A percentile compares a stretch with the other conserved stretches of the same genome.
Evolutionary conservation across 1,140 invertebrate species (phyloP).

Genomic region (Meloidogyne floridensis): DNA sequence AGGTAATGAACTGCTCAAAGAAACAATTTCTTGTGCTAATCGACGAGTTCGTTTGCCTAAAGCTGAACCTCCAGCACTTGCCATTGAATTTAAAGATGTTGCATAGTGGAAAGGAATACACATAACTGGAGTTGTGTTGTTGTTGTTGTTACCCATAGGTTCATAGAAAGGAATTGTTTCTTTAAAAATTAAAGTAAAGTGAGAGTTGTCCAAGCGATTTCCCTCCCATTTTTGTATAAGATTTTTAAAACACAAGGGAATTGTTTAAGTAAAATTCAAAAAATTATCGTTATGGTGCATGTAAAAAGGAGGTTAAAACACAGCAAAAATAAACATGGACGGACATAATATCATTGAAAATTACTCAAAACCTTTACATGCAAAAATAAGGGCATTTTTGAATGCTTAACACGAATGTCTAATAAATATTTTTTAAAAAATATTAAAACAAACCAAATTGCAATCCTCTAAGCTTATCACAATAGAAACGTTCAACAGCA

Average conservation of each 20-base stretch:
- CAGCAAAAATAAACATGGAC: too few species aligned
- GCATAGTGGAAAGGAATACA: conserved; percentile 86
- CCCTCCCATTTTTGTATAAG: too few species aligned
- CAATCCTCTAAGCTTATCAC: conserved; percentile 18
- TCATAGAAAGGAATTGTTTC: conserved; percentile 40
- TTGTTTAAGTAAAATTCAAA: too few species aligned
- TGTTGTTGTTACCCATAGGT: not conserved
- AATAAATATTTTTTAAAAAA: not conserved
- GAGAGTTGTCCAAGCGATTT: too few species aligned
- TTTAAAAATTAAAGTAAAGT: conserved; percentile 19
- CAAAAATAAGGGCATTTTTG: too few species aligned
- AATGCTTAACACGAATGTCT: too few species aligned
- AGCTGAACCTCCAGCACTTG: conserved; percentile 78
- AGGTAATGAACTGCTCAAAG: conserved; percentile 84
- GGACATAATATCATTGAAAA: too few species aligned
- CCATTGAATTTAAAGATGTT: conserved; percentile 70
- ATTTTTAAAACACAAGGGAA: too few species aligned
- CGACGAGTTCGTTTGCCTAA: conserved; percentile 84
- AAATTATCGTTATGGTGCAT: too few species aligned
- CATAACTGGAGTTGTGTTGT: conserved; percentile 20
- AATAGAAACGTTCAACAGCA: conserved; percentile 19
- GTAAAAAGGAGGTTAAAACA: too few species aligned
- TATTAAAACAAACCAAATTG: conserved; percentile 41
- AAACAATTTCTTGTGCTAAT: conserved; percentile 89
- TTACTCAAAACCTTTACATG: too few species aligned